Evolutionary conservation across 2,888 invertebrate species (phyloP).

Genomic region (Dynastes maya): DNA sequence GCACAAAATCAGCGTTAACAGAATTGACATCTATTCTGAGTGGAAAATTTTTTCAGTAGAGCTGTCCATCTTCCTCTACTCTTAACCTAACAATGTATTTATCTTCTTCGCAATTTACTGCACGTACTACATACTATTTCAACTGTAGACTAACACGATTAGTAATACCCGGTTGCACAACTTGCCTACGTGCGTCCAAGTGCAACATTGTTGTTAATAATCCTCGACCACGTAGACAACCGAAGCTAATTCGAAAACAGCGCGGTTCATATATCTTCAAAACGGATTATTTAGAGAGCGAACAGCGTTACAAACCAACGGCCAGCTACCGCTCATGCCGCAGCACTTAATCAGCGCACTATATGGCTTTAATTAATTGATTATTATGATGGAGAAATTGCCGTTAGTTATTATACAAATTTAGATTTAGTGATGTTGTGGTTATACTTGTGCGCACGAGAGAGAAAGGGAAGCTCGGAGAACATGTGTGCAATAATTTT

Average conservation of each 20-base stretch:
- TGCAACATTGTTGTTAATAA: too few species aligned
- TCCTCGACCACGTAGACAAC: slow-evolving; percentile 5
- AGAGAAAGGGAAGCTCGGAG: background rate
- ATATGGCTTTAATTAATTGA: slow-evolving; percentile 47
- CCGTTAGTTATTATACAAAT: slow-evolving; percentile 49
- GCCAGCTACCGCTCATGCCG: background rate
- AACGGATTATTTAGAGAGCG: slow-evolving; percentile 39
- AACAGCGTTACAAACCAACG: slow-evolving; percentile 14
- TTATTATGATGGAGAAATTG: slow-evolving; percentile 49
- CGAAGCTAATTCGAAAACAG: slow-evolving; percentile 47
- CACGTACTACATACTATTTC: too few species aligned
- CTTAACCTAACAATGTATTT: too few species aligned
- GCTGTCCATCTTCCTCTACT: too few species aligned
- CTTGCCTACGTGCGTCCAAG: too few species aligned
- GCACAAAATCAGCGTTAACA: too few species aligned
- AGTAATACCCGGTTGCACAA: too few species aligned
- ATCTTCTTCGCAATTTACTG: too few species aligned
- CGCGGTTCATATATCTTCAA: slow-evolving; percentile 41
- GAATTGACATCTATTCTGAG: too few species aligned
- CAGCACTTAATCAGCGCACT: slow-evolving; percentile 45
- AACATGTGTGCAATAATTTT: background rate
- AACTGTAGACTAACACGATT: too few species aligned
- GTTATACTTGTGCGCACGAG: background rate
- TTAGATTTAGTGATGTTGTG: slow-evolving; percentile 35
- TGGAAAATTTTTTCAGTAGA: too few species aligned